Evolutionary conservation across 2,113 vertebrate genomes (phyloP).

Genomic region (Amblyornis subalaris): DNA sequence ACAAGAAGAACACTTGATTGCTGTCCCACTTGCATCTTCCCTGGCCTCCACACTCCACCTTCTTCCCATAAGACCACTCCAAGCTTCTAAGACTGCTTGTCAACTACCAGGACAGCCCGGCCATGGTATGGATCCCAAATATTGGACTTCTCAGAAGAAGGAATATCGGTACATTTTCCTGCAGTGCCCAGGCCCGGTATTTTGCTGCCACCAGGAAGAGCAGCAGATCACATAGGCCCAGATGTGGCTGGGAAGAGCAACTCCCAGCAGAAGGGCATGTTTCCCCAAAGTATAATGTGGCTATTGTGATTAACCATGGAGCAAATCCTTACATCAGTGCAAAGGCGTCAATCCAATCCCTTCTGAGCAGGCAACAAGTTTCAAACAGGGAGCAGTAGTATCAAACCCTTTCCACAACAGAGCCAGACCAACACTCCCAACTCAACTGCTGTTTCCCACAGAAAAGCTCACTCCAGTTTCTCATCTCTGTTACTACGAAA

Average conservation of each 20-base stretch:
- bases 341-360: not conserved
- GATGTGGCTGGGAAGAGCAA: not conserved
- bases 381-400: not conserved
- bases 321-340: not conserved
- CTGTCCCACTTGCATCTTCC: not conserved
- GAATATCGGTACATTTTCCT: not conserved
- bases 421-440: not conserved
- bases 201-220: not conserved
- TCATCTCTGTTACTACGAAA: not conserved
- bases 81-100: not conserved
- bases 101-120: not conserved
- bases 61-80: not conserved
- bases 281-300: not conserved
- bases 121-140: not conserved
- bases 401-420: not conserved
- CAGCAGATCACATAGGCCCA: not conserved
- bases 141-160: not conserved
- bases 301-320: not conserved
- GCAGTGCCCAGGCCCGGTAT: not conserved
- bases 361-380: not conserved
- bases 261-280: not conserved
- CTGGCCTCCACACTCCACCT: not conserved
- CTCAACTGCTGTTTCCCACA: not conserved
- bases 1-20: accelerated
- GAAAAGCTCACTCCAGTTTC: not conserved